Conservation (phyloP, 2,797 vertebrate genomes). For the Sebastes steindachneri region DNA sequence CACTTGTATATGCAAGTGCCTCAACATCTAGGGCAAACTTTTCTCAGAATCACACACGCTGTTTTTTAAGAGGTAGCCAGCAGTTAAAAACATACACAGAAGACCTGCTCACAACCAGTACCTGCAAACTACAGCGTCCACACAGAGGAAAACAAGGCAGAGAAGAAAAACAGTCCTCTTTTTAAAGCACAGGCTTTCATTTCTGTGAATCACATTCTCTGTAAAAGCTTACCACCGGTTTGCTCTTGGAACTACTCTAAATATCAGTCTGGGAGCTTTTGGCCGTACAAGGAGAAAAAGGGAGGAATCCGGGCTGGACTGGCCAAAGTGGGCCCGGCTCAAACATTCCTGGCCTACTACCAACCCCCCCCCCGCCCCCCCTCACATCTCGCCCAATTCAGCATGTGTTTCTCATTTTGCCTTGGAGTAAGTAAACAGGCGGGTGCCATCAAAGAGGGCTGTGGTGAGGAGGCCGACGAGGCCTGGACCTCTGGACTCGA, state of each 20-base stretch:
- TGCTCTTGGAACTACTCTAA: slow-evolving; percentile 51
- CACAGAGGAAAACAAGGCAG: not conserved
- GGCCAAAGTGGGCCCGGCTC: slow-evolving; percentile 65
- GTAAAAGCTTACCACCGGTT: slow-evolving; percentile 39
- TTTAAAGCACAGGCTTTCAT: slow-evolving; percentile 40
- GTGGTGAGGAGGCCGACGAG: slow-evolving; percentile 41
- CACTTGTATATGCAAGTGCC: not conserved
- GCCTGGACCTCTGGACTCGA: slow-evolving; percentile 42
- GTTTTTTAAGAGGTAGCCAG: slow-evolving; percentile 31
- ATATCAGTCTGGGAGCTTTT: slow-evolving; percentile 65
- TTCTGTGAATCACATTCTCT: slow-evolving; percentile 49
- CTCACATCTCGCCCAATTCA: slow-evolving; percentile 62
- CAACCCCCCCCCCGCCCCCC: slow-evolving; percentile 23
- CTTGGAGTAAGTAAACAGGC: slow-evolving; percentile 68
- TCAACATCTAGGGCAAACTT: slow-evolving; percentile 49
- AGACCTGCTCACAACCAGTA: not conserved
- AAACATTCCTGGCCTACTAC: slow-evolving; percentile 75
- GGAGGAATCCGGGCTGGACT: slow-evolving; percentile 66
- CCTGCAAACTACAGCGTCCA: slow-evolving; percentile 17
- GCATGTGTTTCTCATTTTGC: slow-evolving; percentile 80
- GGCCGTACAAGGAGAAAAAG: slow-evolving; percentile 72
- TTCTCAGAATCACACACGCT: slow-evolving; percentile 28
- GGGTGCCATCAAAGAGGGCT: slow-evolving; percentile 71
- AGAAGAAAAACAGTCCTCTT: slow-evolving; percentile 19
- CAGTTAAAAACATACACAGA: slow-evolving; percentile 23